Percentiles rank a stretch among this genome's conserved stretches.
phyloP scores from a whole-genome alignment of 2,113 vertebrate genomes.

The Rhagologus leucostigma region DNA sequence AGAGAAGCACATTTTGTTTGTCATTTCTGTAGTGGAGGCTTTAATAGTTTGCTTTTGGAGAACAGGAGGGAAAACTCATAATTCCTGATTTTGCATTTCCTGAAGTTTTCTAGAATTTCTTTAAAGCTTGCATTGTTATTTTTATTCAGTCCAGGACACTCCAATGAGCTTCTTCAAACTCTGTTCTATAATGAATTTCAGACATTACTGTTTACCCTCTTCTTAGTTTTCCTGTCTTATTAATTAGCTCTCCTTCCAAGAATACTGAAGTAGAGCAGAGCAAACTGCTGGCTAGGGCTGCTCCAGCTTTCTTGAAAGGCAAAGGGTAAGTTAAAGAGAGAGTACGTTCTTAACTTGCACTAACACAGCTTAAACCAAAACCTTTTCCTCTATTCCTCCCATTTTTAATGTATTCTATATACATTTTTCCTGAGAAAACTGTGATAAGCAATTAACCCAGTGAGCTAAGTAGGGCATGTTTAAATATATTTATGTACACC shows the following conservation, averaged over 20 bases:
- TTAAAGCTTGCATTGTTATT: neutral
- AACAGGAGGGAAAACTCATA: neutral
- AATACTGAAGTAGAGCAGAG: slow-evolving; percentile 84
- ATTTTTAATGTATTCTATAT: neutral
- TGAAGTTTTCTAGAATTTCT: neutral
- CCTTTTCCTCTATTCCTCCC: neutral
- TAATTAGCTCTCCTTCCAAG: slow-evolving; percentile 86
- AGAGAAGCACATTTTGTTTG: neutral
- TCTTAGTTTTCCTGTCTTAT: slow-evolving; percentile 80
- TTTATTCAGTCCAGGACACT: neutral
- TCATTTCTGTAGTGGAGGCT: neutral
- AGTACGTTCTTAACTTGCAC: slow-evolving; percentile 35
- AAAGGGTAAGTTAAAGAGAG: slow-evolving; percentile 90
- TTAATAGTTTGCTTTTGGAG: neutral
- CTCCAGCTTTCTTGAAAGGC: slow-evolving; percentile 91
- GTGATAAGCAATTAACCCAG: slow-evolving; percentile 57
- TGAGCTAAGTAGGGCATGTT: neutral
- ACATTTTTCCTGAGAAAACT: neutral
- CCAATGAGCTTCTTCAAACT: slow-evolving; percentile 13
- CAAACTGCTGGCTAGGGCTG: slow-evolving; percentile 85
- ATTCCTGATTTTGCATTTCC: neutral
- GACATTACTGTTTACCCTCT: slow-evolving; percentile 63
- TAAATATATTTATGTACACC: neutral
- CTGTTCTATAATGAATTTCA: slow-evolving; percentile 43
- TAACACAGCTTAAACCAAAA: slow-evolving; percentile 71